Conservation (phyloP, 2,797 vertebrate genomes). For the Cyprinodon diabolis region DNA sequence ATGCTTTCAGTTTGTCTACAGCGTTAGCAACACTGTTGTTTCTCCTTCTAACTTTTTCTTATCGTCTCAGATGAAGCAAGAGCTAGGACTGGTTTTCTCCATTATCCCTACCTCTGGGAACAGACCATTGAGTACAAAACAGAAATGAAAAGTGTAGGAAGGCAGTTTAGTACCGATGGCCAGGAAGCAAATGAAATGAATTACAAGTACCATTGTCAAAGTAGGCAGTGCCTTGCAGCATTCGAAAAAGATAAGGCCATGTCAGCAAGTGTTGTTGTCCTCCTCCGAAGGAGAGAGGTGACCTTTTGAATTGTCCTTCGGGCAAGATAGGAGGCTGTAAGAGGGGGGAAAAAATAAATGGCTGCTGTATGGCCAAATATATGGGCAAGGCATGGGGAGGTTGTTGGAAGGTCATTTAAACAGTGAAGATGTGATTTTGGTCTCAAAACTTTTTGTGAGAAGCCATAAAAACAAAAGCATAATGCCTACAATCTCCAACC, state of each 20-base stretch:
- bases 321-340: slow-evolving; percentile 46
- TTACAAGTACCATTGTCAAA: slow-evolving; percentile 63
- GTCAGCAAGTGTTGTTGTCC: slow-evolving; percentile 72
- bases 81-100: slow-evolving; percentile 59
- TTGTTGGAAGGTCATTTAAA: not conserved
- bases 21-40: slow-evolving; percentile 59
- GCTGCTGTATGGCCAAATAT: slow-evolving; percentile 1
- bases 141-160: slow-evolving; percentile 46
- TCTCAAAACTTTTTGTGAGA: not conserved
- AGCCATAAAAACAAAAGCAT: not conserved
- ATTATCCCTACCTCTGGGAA: slow-evolving; percentile 66
- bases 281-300: slow-evolving; percentile 58
- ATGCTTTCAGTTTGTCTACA: slow-evolving; percentile 47
- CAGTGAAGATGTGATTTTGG: not conserved
- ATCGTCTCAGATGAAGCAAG: slow-evolving; percentile 44
- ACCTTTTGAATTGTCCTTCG: slow-evolving; percentile 78
- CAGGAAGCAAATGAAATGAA: slow-evolving; percentile 67
- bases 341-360: slow-evolving; percentile 1
- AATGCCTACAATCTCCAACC: not conserved
- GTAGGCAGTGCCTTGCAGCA: slow-evolving; percentile 67
- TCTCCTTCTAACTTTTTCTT: slow-evolving; percentile 50
- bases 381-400: not conserved
- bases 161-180: slow-evolving; percentile 52
- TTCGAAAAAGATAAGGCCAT: slow-evolving; percentile 73
- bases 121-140: slow-evolving; percentile 16